phyloP scores from a whole-genome alignment of 2,797 vertebrate genomes.

The Tiaroga cobitis region DNA sequence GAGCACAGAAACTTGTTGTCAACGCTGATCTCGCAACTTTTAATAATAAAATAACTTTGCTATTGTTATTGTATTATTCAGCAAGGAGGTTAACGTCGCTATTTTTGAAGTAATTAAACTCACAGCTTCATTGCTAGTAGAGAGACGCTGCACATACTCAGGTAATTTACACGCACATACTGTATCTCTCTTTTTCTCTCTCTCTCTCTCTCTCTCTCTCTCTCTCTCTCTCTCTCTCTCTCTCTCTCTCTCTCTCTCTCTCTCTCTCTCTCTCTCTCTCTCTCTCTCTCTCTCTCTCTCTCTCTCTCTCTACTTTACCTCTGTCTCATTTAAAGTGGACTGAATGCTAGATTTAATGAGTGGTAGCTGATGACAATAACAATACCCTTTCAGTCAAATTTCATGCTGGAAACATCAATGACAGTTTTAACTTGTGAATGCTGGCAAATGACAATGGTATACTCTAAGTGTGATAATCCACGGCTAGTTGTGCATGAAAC shows the following conservation, averaged over 20 bases:
- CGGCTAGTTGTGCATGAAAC: not conserved
- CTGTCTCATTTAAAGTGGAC: not conserved
- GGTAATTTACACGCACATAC: not conserved
- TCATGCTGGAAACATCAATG: not conserved
- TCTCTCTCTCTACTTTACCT: not conserved
- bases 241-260: too few relatives aligned
- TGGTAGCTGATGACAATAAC: not conserved
- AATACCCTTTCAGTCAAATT: not conserved
- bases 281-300: too few relatives aligned
- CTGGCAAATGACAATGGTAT: not conserved
- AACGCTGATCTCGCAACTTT: too few relatives aligned
- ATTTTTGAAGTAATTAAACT: not conserved
- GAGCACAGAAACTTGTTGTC: too few relatives aligned
- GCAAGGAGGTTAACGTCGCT: not conserved
- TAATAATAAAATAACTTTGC: not conserved
- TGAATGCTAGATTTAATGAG: not conserved
- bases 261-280: too few relatives aligned
- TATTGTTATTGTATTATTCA: not conserved
- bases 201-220: too few relatives aligned
- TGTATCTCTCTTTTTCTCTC: too few relatives aligned
- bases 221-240: too few relatives aligned
- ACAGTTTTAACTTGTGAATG: not conserved
- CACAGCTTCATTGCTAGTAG: not conserved
- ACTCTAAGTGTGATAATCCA: not conserved
- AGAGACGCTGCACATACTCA: not conserved